A percentile compares a stretch with the other conserved stretches of the same genome.
Evolutionary conservation across 2,113 vertebrate species (phyloP).

Genomic region (Gallinago jamesoni): DNA sequence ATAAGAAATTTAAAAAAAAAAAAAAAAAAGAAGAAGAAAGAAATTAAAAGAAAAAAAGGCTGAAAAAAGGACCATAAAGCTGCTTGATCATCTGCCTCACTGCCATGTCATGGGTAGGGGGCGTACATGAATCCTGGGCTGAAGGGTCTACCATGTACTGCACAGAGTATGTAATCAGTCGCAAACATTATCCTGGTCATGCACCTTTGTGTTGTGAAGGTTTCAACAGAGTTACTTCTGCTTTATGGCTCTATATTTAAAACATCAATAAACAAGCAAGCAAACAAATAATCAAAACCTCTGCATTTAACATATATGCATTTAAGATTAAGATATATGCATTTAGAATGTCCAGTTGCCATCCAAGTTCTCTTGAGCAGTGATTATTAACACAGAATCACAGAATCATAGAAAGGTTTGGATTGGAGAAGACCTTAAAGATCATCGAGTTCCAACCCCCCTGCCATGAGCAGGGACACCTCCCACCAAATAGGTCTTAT

Average conservation of each 20-base stretch:
- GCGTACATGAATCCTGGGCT: neutral
- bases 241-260: neutral
- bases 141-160: fast-evolving
- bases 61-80: neutral
- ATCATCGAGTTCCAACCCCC: no score
- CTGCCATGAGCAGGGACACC: no score
- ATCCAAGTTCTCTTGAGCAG: neutral
- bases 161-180: no score
- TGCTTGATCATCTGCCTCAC: neutral
- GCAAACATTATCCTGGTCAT: fast-evolving
- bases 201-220: neutral
- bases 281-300: fast-evolving
- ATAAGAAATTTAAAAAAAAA: fast-evolving
- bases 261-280: neutral
- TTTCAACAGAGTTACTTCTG: neutral
- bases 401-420: no score
- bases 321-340: no score
- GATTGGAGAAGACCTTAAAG: no score
- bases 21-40: fast-evolving
- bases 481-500: neutral
- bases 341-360: neutral
- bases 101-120: fast-evolving
- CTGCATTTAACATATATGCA: neutral
- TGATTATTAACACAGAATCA: neutral
- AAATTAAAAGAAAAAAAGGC: neutral